Conservation (phyloP, 2,113 vertebrate species). For the Asarcornis scutulata region DNA sequence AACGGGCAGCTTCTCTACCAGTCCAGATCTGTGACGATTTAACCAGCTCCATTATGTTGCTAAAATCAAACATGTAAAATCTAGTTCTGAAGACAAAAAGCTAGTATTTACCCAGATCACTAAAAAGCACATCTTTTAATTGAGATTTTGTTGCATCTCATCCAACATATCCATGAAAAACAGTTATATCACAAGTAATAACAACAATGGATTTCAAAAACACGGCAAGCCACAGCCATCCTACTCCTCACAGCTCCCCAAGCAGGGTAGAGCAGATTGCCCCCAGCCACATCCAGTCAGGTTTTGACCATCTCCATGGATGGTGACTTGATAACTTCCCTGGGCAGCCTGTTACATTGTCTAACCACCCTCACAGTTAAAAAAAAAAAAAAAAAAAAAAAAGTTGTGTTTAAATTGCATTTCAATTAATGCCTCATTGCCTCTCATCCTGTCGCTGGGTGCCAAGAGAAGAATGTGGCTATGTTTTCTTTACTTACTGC, state of each 20-base stretch:
- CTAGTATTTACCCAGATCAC: neutral
- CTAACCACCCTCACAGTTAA: neutral
- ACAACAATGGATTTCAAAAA: neutral
- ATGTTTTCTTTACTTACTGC: neutral
- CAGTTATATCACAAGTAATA: neutral
- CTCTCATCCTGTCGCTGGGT: neutral
- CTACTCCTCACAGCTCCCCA: neutral
- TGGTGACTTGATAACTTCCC: neutral
- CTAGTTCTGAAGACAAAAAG: neutral
- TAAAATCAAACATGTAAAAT: neutral
- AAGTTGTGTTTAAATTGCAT: neutral
- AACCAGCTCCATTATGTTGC: neutral
- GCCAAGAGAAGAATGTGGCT: neutral
- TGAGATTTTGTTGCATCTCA: neutral
- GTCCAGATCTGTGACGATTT: neutral
- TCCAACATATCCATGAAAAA: neutral
- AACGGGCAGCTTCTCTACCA: neutral
- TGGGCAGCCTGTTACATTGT: neutral
- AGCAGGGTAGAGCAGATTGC: neutral
- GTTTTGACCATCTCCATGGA: neutral
- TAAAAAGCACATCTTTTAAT: neutral
- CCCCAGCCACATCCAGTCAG: fast-evolving
- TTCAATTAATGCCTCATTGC: neutral
- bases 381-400: neutral
- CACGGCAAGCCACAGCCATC: neutral